These are phyloP conservation scores for Thrips palmi DNA, from an alignment of 1,140 invertebrate species.

Conservation along the genomic window DNA sequence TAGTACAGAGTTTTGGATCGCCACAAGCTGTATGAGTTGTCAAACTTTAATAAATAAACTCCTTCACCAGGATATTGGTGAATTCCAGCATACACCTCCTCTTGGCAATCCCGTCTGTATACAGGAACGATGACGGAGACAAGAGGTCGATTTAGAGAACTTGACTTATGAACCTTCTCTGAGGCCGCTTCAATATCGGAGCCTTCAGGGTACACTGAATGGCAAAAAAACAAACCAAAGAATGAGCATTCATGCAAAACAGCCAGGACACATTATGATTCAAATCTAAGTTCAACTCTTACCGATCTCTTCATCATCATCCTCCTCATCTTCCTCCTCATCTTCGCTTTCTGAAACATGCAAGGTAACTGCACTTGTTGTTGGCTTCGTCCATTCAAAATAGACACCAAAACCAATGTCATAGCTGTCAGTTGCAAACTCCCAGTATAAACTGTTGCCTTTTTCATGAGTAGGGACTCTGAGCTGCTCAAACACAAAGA, in stretches of 20 bases:
- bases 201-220: too few species aligned
- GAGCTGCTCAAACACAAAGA: constrained; percentile 29
- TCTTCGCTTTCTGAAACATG: constrained; percentile 85
- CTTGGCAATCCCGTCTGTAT: constrained; percentile 87
- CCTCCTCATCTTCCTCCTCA: constrained; percentile 67
- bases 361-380: constrained; percentile 56
- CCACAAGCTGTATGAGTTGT: constrained; percentile 98
- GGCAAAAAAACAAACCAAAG: too few species aligned
- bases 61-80: constrained; percentile 94
- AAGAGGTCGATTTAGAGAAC: constrained; percentile 30
- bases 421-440: constrained; percentile 96
- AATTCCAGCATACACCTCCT: constrained; percentile 92
- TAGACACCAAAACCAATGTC: constrained; percentile 98
- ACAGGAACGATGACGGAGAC: constrained; percentile 74
- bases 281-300: neutral
- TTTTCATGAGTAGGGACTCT: constrained; percentile 92
- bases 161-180: too few species aligned
- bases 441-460: constrained; percentile 94
- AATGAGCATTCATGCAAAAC: neutral
- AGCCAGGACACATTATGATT: neutral
- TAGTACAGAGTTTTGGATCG: constrained; percentile 98
- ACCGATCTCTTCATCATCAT: constrained; percentile 35
- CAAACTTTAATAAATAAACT: constrained; percentile 96
- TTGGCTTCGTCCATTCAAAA: constrained; percentile 91
- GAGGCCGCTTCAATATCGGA: too few species aligned